phyloP scores from a whole-genome alignment of 2,797 vertebrate genomes.

The Menidia menidia region DNA sequence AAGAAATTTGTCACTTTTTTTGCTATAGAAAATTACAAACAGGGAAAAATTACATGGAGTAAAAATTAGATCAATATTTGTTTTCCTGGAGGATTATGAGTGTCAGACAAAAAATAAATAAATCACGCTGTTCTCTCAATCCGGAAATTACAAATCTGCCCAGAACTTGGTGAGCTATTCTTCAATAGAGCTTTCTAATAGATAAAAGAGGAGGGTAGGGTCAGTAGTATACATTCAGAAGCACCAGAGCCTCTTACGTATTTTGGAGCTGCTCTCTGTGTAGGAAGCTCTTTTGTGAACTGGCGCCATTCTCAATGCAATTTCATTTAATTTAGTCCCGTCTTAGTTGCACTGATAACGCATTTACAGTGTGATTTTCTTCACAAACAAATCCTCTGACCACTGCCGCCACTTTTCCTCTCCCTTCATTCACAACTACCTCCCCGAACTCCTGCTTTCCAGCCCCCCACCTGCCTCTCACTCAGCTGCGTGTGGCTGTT shows the following conservation, averaged over 20 bases:
- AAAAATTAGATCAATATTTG: background rate
- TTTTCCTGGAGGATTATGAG: background rate
- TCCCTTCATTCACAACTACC: constrained; percentile 1
- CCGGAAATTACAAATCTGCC: background rate
- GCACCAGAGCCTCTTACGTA: constrained; percentile 4
- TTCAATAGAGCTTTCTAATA: background rate
- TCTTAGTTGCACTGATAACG: constrained; percentile 14
- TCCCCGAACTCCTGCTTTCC: background rate
- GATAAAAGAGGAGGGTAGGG: background rate
- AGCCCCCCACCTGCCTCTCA: constrained; percentile 37
- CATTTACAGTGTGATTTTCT: background rate
- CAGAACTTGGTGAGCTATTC: background rate
- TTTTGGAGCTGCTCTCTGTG: background rate
- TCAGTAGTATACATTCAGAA: background rate
- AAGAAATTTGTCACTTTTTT: background rate
- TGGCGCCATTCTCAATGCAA: background rate
- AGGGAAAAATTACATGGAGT: background rate
- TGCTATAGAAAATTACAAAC: background rate
- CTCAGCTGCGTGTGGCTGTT: constrained; percentile 59
- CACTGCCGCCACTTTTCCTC: constrained; percentile 2
- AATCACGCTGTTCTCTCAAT: background rate
- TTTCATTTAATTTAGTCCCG: background rate
- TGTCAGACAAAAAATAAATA: background rate
- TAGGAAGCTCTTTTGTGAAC: background rate
- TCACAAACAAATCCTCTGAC: constrained; percentile 4